phyloP scores from a whole-genome alignment of 2,888 invertebrate genomes.

The Fragum fragum region DNA sequence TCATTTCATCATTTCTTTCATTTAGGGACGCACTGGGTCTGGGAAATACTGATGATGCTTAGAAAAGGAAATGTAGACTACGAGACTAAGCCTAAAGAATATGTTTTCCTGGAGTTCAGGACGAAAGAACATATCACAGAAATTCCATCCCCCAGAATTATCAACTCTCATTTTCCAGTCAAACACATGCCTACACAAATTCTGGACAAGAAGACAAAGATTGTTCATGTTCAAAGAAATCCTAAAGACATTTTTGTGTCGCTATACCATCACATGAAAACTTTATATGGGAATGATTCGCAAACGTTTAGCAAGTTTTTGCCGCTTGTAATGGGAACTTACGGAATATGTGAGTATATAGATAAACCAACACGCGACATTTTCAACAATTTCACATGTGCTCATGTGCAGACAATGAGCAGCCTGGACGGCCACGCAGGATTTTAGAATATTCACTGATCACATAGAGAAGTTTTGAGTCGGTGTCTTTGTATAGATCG shows the following conservation, averaged over 20 bases:
- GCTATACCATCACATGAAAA: conserved; percentile 29
- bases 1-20: too few species aligned
- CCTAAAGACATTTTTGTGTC: conserved; percentile 54
- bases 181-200: conserved; percentile 32
- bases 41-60: conserved; percentile 56
- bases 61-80: conserved; percentile 44
- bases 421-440: too few species aligned
- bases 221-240: conserved; percentile 51
- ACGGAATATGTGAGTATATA: conserved; percentile 43
- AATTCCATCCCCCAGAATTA: conserved; percentile 46
- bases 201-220: conserved; percentile 39
- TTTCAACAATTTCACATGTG: too few species aligned
- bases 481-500: too few species aligned
- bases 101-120: conserved; percentile 41
- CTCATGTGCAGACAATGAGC: too few species aligned
- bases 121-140: conserved; percentile 19
- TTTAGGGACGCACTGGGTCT: conserved; percentile 61
- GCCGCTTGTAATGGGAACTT: conserved; percentile 16
- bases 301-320: conserved; percentile 21
- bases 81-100: conserved; percentile 42
- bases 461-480: too few species aligned
- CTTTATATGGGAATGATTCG: background rate
- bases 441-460: too few species aligned
- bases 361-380: too few species aligned
- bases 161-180: conserved; percentile 46